phyloP scores from a whole-genome alignment of 1,140 invertebrate genomes.

The Lucilia cuprina region DNA sequence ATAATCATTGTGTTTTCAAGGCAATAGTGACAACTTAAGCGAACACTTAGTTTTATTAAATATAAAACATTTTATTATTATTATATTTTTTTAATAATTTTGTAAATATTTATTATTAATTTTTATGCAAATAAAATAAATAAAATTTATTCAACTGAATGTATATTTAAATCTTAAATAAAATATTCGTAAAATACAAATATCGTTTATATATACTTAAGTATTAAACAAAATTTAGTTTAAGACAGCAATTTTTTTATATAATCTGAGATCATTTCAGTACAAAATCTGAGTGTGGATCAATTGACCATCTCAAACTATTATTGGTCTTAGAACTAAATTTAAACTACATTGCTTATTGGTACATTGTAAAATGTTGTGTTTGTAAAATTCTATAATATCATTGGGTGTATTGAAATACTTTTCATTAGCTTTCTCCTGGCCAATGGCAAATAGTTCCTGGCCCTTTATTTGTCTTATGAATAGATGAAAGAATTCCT shows the following conservation, averaged over 20 bases:
- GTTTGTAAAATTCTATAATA: constrained; percentile 55
- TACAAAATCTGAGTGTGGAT: neutral
- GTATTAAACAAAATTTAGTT: neutral
- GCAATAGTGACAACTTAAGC: constrained; percentile 68
- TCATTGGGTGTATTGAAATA: constrained; percentile 50
- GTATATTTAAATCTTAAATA: neutral
- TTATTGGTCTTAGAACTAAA: constrained; percentile 48
- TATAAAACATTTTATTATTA: neutral
- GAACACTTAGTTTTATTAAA: neutral
- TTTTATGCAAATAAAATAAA: constrained; percentile 29
- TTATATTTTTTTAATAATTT: constrained; percentile 39
- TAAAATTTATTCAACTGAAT: neutral
- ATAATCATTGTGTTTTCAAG: constrained; percentile 68
- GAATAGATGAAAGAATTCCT: constrained; percentile 56
- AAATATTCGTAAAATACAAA: neutral
- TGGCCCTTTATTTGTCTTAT: constrained; percentile 50
- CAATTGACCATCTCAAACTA: constrained; percentile 5
- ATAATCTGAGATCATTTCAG: neutral
- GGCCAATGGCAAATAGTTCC: constrained; percentile 52
- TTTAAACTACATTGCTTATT: constrained; percentile 51
- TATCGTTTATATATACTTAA: neutral
- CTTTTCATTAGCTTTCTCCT: constrained; percentile 49
- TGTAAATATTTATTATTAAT: constrained; percentile 48
- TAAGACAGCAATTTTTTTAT: neutral
- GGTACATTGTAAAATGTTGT: constrained; percentile 52